Base-by-base conservation (phyloP, 2,888 invertebrate species). In the Chrysina gloriosa region DNA sequence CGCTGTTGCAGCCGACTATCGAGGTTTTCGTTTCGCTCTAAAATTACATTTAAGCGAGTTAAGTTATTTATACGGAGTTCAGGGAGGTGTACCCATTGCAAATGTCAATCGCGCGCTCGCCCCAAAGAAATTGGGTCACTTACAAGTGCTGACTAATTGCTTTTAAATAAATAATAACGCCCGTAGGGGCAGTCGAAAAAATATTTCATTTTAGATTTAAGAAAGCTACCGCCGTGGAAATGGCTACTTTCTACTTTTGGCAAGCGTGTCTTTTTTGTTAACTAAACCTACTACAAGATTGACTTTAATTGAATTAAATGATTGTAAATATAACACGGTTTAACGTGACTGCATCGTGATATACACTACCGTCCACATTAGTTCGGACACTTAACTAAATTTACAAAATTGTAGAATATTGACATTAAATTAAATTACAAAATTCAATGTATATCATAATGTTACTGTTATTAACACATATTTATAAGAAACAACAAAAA, bases 111-210 rank as follows among this genome's bases (percentile, higher is more conserved):
- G 52, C 52, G 58, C 29, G 52, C 42, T 36, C 5, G 58, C 58
- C 42, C 58, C 58, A 27, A 42, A 42, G 58, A 61, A 61, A 61
- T 61, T 61, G 23, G 58, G 58, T 42, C 42, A 61, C 42, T 61
- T 29, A 61, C 42, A 42, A 45, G 42, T 16, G 14, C 58, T 16
- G 42, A 61, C 58, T 61, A 61, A 42, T 61, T 61, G 23, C 45
- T 7, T 61, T 23, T 61, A 27, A 61, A 61, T 61, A 61, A 61
- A 21, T 58, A 27, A 61, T 14, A 9, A 16, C n/a, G 58, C 58
- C 42, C 27, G 42, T 4, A 27, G 42, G 42, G 27, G 16, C 25
- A 31, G 16, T 16, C 3, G 3, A 52, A 52, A 29, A 21, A 16
- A 7, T 45, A 21, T 19, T 6, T 45, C 21, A 16, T 16, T 16